phyloP scores from a whole-genome alignment of 2,797 vertebrate genomes.

The Lepus townsendii region DNA sequence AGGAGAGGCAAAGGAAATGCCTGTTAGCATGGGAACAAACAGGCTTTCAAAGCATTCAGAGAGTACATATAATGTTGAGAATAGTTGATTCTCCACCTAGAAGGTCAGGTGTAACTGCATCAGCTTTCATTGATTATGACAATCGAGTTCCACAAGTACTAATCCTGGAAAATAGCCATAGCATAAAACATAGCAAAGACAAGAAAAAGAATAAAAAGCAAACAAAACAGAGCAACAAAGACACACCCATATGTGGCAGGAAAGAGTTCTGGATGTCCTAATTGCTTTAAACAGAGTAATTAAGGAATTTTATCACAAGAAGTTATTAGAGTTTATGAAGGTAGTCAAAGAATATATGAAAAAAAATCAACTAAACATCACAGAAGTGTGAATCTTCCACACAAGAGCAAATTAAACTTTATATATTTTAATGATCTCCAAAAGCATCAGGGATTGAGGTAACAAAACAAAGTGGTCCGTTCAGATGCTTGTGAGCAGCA shows the following conservation, averaged over 20 bases:
- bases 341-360: background rate
- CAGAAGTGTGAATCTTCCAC: background rate
- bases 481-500: background rate
- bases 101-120: background rate
- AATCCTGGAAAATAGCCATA: background rate
- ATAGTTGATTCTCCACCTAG: background rate
- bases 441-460: background rate
- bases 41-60: background rate
- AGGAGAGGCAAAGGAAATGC: background rate
- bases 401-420: slow-evolving; percentile 25
- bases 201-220: slow-evolving; percentile 23
- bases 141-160: background rate
- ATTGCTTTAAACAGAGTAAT: background rate
- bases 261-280: background rate
- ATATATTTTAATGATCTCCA: slow-evolving; percentile 10
- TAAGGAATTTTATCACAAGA: background rate
- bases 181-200: slow-evolving; percentile 15
- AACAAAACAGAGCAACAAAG: background rate
- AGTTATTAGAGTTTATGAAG: slow-evolving; percentile 3
- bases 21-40: background rate
- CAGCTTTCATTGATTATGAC: background rate
- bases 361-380: background rate
- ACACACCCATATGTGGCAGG: background rate
- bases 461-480: slow-evolving; percentile 4
- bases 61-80: background rate